Base-by-base conservation (phyloP, 1,140 invertebrate species). In the Chironomus striatipennis region DNA sequence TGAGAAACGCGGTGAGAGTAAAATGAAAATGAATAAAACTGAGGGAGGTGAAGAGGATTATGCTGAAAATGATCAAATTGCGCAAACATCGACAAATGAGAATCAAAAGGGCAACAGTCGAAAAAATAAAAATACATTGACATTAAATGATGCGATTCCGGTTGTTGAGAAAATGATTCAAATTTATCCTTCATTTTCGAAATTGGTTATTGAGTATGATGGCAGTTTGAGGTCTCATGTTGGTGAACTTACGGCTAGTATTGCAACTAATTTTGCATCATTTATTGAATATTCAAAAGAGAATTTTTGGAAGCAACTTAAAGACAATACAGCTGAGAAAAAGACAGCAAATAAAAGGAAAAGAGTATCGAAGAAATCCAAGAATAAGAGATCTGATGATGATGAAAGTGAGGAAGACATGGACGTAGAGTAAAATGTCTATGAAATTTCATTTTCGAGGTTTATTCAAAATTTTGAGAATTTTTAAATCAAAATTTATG, bases 121-220 rank as follows among this genome's bases (percentile, higher is more conserved):
- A 20, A 70, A 70, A 21, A 18, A 70, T 12, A 70, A 70, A 12
- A 18, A 70, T 70, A 4, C n/a, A 8, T 21, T 70, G 6, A 70
- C 65, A 20, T 10, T 70, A 6, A 70, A 70, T 12, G 65, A 70
- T 21, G 65, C 65, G 2, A 18, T 70, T 20, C 65, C n/a, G 18
- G 20, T 70, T 70, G 65, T 70, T 70, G 65, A 70, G 18, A 70
- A 70, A 70, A 18, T 70, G n/a, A 9, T 70, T 70, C 20, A 18
- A 70, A 70, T 70, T 70, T 70, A 20, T 70, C 65, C 65, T 7
- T 21, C 17, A 20, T 70, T 70, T 20, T 15, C 18, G 18, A 18
- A 21, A 70, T 70, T 20, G 2, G 18, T 70, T 12, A 70, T 70
- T 12, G 65, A 70, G 7, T 70, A 70, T 21, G 65, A 70, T 20